phyloP scores from a whole-genome alignment of 1,140 invertebrate species.

The Zaprionus camerounensis region DNA sequence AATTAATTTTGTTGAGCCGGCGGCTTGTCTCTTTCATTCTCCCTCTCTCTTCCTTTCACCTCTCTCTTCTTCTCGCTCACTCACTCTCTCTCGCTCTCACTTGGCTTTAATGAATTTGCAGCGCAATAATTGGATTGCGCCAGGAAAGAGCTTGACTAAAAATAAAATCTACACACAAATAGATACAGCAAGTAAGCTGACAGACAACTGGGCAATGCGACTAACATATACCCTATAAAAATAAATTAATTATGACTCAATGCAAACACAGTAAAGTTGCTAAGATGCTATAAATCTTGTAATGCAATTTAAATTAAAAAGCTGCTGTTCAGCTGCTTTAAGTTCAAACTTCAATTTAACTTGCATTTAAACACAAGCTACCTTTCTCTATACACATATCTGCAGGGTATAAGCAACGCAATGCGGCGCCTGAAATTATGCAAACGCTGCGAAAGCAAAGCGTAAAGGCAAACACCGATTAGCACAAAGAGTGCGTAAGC shows the following conservation, averaged over 20 bases:
- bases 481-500: conserved; percentile 61
- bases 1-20: conserved; percentile 69
- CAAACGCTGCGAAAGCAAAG: conserved; percentile 73
- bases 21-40: conserved; percentile 27
- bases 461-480: conserved; percentile 62
- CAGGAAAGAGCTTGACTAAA: conserved; percentile 62
- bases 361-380: not conserved
- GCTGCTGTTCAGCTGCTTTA: too few species aligned
- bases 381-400: too few species aligned
- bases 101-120: conserved; percentile 72
- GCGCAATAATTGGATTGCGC: conserved; percentile 71
- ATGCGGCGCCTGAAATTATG: conserved; percentile 51
- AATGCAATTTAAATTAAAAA: too few species aligned
- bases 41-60: not conserved
- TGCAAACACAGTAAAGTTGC: too few species aligned
- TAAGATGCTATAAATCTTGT: too few species aligned
- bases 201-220: not conserved
- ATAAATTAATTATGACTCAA: too few species aligned
- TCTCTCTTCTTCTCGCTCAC: not conserved
- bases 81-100: conserved; percentile 15
- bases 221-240: conserved; percentile 6
- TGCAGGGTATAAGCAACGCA: conserved; percentile 20
- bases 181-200: conserved; percentile 38
- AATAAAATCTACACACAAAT: conserved; percentile 66
- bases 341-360: not conserved